Conservation (phyloP, 2,888 invertebrate species). For the Melipona bicolor region DNA sequence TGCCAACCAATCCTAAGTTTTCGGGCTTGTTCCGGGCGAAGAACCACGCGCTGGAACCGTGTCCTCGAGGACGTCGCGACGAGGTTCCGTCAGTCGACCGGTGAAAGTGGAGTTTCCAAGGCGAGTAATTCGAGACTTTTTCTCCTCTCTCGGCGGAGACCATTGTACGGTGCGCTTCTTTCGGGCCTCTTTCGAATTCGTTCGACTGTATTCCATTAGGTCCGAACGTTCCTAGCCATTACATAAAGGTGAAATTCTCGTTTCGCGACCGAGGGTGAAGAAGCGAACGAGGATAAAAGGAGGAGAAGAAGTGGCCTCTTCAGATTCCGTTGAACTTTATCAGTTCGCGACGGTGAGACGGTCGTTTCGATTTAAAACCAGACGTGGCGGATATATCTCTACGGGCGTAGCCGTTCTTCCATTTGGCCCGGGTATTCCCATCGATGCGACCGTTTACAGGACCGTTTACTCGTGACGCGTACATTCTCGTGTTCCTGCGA, state of each 20-base stretch:
- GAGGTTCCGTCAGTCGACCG: neutral
- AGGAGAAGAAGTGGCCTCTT: conserved; percentile 22
- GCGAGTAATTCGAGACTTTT: conserved; percentile 41
- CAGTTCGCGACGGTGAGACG: conserved; percentile 5
- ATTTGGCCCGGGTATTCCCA: conserved; percentile 33
- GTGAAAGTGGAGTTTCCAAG: conserved; percentile 16
- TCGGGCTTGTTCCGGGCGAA: neutral
- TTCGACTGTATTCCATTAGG: conserved; percentile 46
- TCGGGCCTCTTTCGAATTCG: conserved; percentile 29
- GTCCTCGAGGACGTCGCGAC: neutral
- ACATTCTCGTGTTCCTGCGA: conserved; percentile 39
- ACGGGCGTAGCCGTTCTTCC: conserved; percentile 31
- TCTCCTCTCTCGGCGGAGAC: neutral
- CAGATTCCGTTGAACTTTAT: conserved; percentile 48
- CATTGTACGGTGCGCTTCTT: conserved; percentile 14
- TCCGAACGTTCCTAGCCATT: neutral
- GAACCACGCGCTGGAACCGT: neutral
- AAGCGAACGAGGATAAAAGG: neutral
- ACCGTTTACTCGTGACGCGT: conserved; percentile 46
- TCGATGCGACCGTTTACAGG: conserved; percentile 44
- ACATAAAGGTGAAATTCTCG: conserved; percentile 24
- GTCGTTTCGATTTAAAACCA: conserved; percentile 42
- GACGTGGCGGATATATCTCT: conserved; percentile 42
- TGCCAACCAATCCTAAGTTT: neutral
- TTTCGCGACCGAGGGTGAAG: neutral